Base-by-base conservation (phyloP, 2,797 vertebrate species). In the Dendrocincla fuliginosa region DNA sequence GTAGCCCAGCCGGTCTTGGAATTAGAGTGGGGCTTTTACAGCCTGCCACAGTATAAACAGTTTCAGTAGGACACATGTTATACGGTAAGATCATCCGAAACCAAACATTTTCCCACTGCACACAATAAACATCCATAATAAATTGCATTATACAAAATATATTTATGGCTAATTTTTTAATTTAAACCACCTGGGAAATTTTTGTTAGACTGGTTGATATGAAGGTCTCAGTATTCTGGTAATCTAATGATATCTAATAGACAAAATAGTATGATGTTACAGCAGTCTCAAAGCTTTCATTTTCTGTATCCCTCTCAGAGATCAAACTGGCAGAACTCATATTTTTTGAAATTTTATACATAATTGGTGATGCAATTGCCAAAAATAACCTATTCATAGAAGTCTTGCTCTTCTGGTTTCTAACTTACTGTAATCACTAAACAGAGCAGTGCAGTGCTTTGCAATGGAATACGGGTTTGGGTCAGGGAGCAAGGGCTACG, bases 301-400 rank as follows among this genome's bases (percentile, higher is more conserved):
- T 97, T 97, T 95, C 86, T 96, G 73, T 93, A 94, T 96, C 30
- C 61, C 61, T 96, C 95, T 95, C 80, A 77, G 83, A 97, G 94
- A 97, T 97, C 86, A 95, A 96, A 96, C 87, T 92, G 88, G 85
- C 86, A 96, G 88, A 95, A 94, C 91, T 96, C 97, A 97, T 96
- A 97, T 96, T 97, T 97, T 95, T 95, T 97, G 94, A 97, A 96
- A 97, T 97, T 95, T 95, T 97, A 96, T 97, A 96, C 96, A 97
- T 97, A 97, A 98, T 97, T 93, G 93, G 95, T 95, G 97, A 97
- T 84, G 97, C 90, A 93, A 95, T 96, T 96, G 96, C 97, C 98
- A 98, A 97, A 97, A 96, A 97, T 98, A 98, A 96, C 92, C 95
- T 95, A 94, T 97, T 97, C 96, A 95, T 92, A 97, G 85, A 97